A percentile compares a stretch with the other conserved stretches of the same genome.
phyloP scores from a whole-genome alignment of 1,140 invertebrate species.

The Lineus longissimus region DNA sequence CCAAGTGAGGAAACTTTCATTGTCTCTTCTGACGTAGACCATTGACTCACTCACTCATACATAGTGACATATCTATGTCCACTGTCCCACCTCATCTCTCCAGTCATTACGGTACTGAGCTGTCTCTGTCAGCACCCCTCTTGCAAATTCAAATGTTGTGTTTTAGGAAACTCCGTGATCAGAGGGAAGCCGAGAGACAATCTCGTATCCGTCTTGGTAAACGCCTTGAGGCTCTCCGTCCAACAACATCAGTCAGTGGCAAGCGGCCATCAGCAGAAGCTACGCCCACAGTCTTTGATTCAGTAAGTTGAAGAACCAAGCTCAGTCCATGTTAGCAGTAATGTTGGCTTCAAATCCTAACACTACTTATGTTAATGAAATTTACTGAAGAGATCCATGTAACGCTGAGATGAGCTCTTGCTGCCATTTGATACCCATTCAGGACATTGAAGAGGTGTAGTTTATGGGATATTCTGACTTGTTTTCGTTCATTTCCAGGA shows the following conservation, averaged over 20 bases:
- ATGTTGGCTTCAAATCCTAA: not conserved
- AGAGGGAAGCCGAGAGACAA: conserved; percentile 34
- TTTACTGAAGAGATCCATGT: not conserved
- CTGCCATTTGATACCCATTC: too few relatives aligned
- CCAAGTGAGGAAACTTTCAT: too few relatives aligned
- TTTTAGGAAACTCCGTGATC: conserved; percentile 29
- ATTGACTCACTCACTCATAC: too few relatives aligned
- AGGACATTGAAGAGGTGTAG: too few relatives aligned
- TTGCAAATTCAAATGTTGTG: too few relatives aligned
- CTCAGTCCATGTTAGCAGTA: too few relatives aligned
- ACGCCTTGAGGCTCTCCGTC: conserved; percentile 35
- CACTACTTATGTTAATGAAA: not conserved
- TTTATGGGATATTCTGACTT: too few relatives aligned
- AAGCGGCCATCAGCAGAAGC: conserved; percentile 34
- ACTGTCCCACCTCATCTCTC: too few relatives aligned
- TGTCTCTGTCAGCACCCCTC: too few relatives aligned
- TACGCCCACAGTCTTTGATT: conserved; percentile 43
- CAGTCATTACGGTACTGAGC: too few relatives aligned
- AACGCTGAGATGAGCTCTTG: not conserved
- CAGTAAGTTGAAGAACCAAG: conserved; percentile 28
- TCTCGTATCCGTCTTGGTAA: conserved; percentile 32
- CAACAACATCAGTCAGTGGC: conserved; percentile 37
- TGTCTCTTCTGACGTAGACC: too few relatives aligned
- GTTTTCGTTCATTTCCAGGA: conserved; percentile 25
- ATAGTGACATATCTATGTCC: too few relatives aligned